These are phyloP conservation scores for Apamea crenata DNA, from an alignment of 2,888 invertebrate genomes.

Conservation along the genomic window DNA sequence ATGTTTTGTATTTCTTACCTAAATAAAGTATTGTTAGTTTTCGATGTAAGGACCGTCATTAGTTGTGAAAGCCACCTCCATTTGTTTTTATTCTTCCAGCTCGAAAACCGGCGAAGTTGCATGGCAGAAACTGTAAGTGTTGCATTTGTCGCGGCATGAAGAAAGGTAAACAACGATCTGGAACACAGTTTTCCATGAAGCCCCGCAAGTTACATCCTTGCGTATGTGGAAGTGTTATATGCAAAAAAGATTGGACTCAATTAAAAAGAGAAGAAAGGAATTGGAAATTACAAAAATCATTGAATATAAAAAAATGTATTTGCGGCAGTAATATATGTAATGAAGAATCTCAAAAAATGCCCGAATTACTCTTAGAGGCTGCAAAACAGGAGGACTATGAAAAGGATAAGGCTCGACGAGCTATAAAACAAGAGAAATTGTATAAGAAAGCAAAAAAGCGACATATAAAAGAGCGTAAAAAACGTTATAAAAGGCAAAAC, in stretches of 20 bases:
- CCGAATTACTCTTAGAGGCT: constrained; percentile 23
- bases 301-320: constrained; percentile 32
- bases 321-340: constrained; percentile 53
- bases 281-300: neutral
- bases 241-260: constrained; percentile 35
- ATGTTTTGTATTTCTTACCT: neutral
- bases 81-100: neutral
- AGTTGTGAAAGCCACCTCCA: neutral
- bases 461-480: constrained; percentile 2
- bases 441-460: neutral
- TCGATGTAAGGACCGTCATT: neutral
- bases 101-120: neutral
- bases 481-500: neutral
- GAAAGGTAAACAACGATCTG: neutral
- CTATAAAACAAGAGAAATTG: neutral
- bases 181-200: neutral
- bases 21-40: neutral
- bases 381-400: neutral
- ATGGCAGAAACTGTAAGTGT: neutral
- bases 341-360: constrained; percentile 38
- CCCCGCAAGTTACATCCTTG: constrained; percentile 22
- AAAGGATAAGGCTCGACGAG: neutral
- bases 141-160: neutral
- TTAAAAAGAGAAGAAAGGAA: neutral
- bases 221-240: constrained; percentile 52